Base-by-base conservation (phyloP, 2,797 vertebrate genomes). In the Epinephelus coioides region DNA sequence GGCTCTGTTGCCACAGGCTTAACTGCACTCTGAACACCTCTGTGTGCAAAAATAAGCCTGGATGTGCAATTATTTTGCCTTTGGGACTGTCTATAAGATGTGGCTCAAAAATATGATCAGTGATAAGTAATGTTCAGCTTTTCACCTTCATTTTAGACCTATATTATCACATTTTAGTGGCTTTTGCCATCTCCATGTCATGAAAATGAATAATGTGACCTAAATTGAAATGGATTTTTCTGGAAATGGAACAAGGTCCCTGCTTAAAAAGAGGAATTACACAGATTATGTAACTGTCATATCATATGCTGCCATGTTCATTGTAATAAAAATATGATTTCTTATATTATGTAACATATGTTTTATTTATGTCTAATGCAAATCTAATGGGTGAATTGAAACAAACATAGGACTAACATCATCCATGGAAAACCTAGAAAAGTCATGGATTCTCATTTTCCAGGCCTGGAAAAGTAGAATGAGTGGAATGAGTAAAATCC, bases 201-300 rank as follows among this genome's bases (percentile, higher is more conserved):
- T 55, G 65, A 12, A 75, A 73, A 85, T 80, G n/a, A 78, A 82
- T 53, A 73, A 18, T n/a, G 55, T 62, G 79, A 60, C 67, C 66
- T 75, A 84, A 83, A 86, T 84, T 81, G 43, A 84, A 86, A 77
- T 80, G 10, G 71, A 78, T 86, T 87, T 80, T 79, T 60, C 60
- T 85, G 53, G 73, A 81, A 80, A 64, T 68, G 72, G 71, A 81
- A 66, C 51, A 43, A 57, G 68, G 64, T 60, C 43, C 6, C 49
- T 60, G 66, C 70, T 60, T 64, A 49, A 51, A 69, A 67, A 64
- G 18, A 74, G 27, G 63, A 79, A 84, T 82, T 61, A 76, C 44
- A 46, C 54, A 75, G 59, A 86, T 86, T 57, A 76, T 38, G 57
- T 78, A 27, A 74, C 57, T 67, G 68, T 53, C 61, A 46, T 50